A percentile compares a stretch with the other conserved stretches of the same genome.
Conservation (phyloP, 2,113 vertebrate species). For the Sylvilagus bachmani region DNA sequence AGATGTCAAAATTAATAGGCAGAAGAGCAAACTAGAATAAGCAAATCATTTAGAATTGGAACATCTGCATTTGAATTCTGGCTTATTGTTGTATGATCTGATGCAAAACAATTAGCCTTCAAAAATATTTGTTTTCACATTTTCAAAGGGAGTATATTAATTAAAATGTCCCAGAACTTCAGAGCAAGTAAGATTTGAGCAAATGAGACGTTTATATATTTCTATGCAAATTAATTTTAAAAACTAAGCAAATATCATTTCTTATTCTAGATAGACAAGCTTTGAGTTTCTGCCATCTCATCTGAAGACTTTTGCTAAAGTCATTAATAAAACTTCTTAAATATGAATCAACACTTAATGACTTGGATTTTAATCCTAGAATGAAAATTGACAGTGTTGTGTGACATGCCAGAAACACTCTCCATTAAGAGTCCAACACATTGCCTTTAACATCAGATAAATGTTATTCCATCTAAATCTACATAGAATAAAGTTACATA, state of each 20-base stretch:
- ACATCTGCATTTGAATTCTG: not conserved
- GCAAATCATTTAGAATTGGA: not conserved
- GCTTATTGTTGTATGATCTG: not conserved
- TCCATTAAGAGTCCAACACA: not conserved
- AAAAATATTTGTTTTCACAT: not conserved
- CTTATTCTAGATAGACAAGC: not conserved
- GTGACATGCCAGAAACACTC: not conserved
- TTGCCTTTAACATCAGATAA: not conserved
- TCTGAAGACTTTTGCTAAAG: not conserved
- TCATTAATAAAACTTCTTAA: not conserved
- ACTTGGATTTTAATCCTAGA: not conserved
- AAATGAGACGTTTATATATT: constrained; percentile 2
- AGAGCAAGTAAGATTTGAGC: not conserved
- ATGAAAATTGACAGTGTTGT: not conserved
- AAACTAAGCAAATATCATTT: not conserved
- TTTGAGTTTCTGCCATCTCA: not conserved
- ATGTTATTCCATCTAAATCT: not conserved
- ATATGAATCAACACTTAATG: not conserved
- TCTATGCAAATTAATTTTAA: not conserved
- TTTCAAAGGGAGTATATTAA: not conserved
- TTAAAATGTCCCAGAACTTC: not conserved
- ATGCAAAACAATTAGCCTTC: not conserved
- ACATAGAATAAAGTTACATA: not conserved
- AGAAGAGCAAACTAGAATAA: constrained; percentile 19
- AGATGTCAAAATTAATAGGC: not conserved